Evolutionary conservation across 2,113 vertebrate genomes (phyloP).

Genomic region (Dicaeum eximium): DNA sequence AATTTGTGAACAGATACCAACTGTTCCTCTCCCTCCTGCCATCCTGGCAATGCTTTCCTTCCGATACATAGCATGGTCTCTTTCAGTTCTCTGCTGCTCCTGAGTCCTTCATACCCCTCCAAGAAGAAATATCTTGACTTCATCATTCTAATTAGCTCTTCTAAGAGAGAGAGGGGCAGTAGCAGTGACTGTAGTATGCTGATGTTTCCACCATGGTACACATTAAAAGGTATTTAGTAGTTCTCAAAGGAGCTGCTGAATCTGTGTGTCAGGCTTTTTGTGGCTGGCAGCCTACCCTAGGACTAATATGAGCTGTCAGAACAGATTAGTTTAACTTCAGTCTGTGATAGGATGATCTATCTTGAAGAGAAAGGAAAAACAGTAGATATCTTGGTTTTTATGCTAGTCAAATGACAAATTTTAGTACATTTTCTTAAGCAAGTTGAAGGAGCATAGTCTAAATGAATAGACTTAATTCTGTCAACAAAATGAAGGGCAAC

Average conservation of each 20-base stretch:
- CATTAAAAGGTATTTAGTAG: background rate
- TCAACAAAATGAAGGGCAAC: background rate
- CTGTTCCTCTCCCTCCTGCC: background rate
- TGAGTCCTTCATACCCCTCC: background rate
- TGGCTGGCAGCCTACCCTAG: background rate
- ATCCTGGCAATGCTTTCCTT: background rate
- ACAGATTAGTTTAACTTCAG: background rate
- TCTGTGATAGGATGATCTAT: background rate
- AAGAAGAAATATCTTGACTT: background rate
- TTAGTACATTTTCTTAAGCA: background rate
- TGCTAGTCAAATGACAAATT: background rate
- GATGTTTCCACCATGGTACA: background rate
- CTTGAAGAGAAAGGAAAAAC: background rate
- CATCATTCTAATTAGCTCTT: background rate
- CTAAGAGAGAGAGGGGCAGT: background rate
- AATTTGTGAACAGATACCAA: background rate
- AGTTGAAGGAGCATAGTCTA: background rate
- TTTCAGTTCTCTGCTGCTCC: background rate
- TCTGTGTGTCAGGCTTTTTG: background rate
- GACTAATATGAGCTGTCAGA: conserved; percentile 25
- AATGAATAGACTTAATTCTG: conserved; percentile 2
- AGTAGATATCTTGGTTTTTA: conserved; percentile 1
- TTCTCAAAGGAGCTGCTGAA: background rate
- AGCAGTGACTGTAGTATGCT: background rate
- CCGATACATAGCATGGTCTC: background rate